A percentile compares a stretch with the other conserved stretches of the same genome.
phyloP scores from a whole-genome alignment of 2,113 vertebrate species.

The Pygoscelis adeliae region DNA sequence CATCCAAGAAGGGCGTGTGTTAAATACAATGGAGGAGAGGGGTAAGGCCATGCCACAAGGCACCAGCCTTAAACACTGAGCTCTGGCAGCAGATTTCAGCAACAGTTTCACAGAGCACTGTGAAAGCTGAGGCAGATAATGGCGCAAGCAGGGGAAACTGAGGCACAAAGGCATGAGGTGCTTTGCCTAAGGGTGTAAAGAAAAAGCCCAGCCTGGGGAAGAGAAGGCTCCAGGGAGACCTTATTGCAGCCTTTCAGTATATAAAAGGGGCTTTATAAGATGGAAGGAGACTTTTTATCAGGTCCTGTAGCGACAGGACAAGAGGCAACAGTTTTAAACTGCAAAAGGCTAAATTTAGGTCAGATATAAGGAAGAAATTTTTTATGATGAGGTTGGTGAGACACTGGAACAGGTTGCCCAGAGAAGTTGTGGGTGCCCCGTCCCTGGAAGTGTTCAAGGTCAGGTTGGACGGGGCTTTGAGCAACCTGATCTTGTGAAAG shows the following conservation, averaged over 20 bases:
- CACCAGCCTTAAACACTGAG: neutral
- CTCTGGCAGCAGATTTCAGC: neutral
- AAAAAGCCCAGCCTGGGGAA: neutral
- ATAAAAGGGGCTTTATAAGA: neutral
- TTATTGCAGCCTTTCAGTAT: neutral
- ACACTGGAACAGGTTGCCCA: neutral
- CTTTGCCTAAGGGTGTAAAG: neutral
- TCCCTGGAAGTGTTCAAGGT: accelerated
- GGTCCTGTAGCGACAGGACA: neutral
- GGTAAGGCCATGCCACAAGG: neutral
- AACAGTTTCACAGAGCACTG: neutral
- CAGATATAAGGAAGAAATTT: neutral
- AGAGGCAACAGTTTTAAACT: neutral
- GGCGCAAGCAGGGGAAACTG: neutral
- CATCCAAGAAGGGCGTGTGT: neutral
- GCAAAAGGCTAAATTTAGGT: neutral
- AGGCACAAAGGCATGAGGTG: accelerated
- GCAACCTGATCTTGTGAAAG: accelerated
- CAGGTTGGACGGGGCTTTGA: accelerated
- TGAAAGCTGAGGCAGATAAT: neutral
- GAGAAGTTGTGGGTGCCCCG: neutral
- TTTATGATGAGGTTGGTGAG: neutral
- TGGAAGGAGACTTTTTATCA: neutral
- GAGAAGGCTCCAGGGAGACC: neutral
- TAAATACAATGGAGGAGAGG: neutral